phyloP scores from a whole-genome alignment of 2,797 vertebrate genomes.

The Cirrhinus molitorella region DNA sequence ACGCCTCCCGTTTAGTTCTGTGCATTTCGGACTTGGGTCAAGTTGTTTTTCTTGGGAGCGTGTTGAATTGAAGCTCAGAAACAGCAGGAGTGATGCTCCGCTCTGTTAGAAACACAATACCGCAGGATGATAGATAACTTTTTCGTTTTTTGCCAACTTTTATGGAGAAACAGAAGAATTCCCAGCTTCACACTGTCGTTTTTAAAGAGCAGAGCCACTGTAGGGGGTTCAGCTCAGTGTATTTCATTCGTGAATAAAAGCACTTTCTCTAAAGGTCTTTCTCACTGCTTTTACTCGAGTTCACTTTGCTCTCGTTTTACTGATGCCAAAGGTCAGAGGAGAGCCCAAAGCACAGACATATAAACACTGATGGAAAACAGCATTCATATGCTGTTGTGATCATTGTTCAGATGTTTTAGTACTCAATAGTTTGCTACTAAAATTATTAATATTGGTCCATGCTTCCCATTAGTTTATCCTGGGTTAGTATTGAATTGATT shows the following conservation, averaged over 20 bases:
- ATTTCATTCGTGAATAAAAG: background rate
- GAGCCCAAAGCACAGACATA: background rate
- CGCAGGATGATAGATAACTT: background rate
- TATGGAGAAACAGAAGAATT: background rate
- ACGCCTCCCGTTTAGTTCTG: background rate
- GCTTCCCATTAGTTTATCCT: too few species aligned
- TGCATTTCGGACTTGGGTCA: background rate
- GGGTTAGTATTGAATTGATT: too few species aligned
- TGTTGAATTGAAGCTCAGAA: background rate
- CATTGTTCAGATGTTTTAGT: background rate
- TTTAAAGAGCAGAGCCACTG: constrained; percentile 23
- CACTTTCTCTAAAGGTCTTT: constrained; percentile 11
- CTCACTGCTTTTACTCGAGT: background rate
- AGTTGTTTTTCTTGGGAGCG: background rate
- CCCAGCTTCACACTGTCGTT: background rate
- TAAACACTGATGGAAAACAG: constrained; percentile 1
- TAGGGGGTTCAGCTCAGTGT: background rate
- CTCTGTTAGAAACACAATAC: constrained; percentile 9
- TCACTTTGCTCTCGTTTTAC: background rate
- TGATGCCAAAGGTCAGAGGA: background rate
- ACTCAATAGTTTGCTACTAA: too few species aligned
- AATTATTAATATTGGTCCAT: too few species aligned
- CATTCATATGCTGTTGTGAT: background rate
- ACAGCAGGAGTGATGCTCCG: background rate
- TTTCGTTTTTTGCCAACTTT: background rate